A percentile compares a stretch with the other conserved stretches of the same genome.
phyloP scores from a whole-genome alignment of 2,888 invertebrate genomes.

The Beris chalybata region DNA sequence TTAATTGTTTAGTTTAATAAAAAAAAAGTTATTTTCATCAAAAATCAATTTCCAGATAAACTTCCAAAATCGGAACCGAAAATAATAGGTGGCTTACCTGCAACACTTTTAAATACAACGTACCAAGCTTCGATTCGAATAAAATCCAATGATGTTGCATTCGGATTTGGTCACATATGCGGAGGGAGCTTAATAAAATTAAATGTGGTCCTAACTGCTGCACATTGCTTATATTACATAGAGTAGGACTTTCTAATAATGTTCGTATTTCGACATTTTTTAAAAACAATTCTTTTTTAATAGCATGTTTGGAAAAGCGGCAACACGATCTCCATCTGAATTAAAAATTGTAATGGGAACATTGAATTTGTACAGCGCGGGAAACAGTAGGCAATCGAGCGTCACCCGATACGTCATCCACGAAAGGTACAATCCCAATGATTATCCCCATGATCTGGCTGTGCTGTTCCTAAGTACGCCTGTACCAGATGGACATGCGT shows the following conservation, averaged over 20 bases:
- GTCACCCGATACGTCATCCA: slow-evolving; percentile 44
- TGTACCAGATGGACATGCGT: slow-evolving; percentile 42
- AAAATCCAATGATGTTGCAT: neutral
- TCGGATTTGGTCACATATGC: slow-evolving; percentile 45
- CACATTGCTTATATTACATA: slow-evolving; percentile 47
- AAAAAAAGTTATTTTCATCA: no score
- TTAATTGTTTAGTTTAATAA: no score
- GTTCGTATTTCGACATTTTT: neutral
- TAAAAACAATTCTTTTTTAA: no score
- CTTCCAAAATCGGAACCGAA: neutral
- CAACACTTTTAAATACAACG: neutral
- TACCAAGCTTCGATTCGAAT: slow-evolving; percentile 19
- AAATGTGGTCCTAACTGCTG: slow-evolving; percentile 46
- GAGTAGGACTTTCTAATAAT: slow-evolving; percentile 4
- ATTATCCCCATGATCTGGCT: slow-evolving; percentile 46
- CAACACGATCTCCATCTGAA: slow-evolving; percentile 41
- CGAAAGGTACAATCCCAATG: slow-evolving; percentile 36
- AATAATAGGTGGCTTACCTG: slow-evolving; percentile 7
- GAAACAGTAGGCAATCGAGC: slow-evolving; percentile 41
- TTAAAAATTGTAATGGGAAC: slow-evolving; percentile 47
- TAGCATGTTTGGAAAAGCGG: neutral
- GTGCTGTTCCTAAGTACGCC: slow-evolving; percentile 46
- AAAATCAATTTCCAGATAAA: no score
- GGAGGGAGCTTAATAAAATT: slow-evolving; percentile 48
- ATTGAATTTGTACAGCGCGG: slow-evolving; percentile 34